These are phyloP conservation scores for Drosophila kikkawai DNA, from an alignment of 1,140 invertebrate species.

Conservation along the genomic window DNA sequence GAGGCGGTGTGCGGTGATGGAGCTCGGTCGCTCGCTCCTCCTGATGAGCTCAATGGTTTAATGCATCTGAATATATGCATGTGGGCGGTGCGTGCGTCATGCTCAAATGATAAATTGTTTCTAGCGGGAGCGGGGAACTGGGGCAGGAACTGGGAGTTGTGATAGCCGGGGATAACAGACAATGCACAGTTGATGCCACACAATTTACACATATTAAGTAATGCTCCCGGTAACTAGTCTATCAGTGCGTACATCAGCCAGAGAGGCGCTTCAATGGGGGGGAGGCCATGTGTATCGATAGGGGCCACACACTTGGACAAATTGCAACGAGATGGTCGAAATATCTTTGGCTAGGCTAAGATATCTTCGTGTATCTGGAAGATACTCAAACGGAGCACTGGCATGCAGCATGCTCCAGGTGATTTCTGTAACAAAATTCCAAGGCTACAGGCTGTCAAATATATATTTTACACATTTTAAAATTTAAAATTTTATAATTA, in stretches of 20 bases:
- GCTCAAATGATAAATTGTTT: constrained; percentile 82
- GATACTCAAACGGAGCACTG: constrained; percentile 4
- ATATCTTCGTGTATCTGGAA: constrained; percentile 32
- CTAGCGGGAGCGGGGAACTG: constrained; percentile 21
- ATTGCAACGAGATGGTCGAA: constrained; percentile 65
- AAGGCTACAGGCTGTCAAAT: not conserved
- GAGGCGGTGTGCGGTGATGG: constrained; percentile 6
- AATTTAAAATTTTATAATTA: not conserved
- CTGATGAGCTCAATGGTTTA: constrained; percentile 61
- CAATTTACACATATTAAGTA: constrained; percentile 83
- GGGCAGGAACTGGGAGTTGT: constrained; percentile 27
- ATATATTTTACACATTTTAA: not conserved
- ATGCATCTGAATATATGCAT: constrained; percentile 55
- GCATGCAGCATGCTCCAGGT: not conserved
- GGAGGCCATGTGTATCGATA: constrained; percentile 4
- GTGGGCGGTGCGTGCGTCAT: constrained; percentile 72
- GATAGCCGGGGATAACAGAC: constrained; percentile 75
- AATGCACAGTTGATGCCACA: constrained; percentile 82
- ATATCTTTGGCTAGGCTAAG: constrained; percentile 51
- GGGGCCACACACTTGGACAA: constrained; percentile 53
- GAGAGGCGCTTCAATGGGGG: constrained; percentile 22
- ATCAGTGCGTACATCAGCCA: constrained; percentile 53
- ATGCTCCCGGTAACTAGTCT: constrained; percentile 73
- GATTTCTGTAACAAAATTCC: not conserved
- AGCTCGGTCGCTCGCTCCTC: constrained; percentile 1